Percentiles rank a stretch among this genome's conserved stretches.
Evolutionary conservation across 2,113 vertebrate species (phyloP).

Genomic region (Chiloscyllium plagiosum): DNA sequence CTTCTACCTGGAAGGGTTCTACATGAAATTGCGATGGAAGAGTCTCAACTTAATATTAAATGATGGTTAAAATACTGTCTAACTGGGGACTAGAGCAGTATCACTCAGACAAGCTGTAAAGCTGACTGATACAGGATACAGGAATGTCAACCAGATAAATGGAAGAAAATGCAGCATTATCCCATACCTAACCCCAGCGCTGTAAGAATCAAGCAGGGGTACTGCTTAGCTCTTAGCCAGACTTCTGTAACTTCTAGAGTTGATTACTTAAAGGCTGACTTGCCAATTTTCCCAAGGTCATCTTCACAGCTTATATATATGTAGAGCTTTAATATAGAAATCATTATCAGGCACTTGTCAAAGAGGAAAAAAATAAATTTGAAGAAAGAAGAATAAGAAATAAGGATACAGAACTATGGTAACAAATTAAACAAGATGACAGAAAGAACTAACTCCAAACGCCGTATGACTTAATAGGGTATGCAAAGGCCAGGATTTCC

Average conservation of each 20-base stretch:
- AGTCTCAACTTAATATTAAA: neutral
- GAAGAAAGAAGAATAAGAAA: neutral
- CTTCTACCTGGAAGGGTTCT: neutral
- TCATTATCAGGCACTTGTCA: neutral
- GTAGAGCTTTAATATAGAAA: neutral
- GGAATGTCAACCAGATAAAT: neutral
- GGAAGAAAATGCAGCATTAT: neutral
- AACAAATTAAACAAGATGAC: neutral
- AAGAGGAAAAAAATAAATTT: neutral
- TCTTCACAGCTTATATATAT: neutral
- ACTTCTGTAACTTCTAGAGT: neutral
- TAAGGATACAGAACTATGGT: neutral
- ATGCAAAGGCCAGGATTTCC: too few species aligned
- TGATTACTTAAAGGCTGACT: neutral
- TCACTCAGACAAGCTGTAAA: neutral
- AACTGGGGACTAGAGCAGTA: neutral
- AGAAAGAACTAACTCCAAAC: neutral
- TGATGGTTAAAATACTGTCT: neutral
- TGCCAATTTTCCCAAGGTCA: neutral
- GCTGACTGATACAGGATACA: neutral
- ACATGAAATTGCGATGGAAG: neutral
- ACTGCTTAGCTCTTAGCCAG: neutral
- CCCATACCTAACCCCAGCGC: neutral
- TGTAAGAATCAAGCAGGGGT: neutral
- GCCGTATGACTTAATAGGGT: too few species aligned